phyloP scores from a whole-genome alignment of 1,140 invertebrate genomes.

The Drosophila pachea region DNA sequence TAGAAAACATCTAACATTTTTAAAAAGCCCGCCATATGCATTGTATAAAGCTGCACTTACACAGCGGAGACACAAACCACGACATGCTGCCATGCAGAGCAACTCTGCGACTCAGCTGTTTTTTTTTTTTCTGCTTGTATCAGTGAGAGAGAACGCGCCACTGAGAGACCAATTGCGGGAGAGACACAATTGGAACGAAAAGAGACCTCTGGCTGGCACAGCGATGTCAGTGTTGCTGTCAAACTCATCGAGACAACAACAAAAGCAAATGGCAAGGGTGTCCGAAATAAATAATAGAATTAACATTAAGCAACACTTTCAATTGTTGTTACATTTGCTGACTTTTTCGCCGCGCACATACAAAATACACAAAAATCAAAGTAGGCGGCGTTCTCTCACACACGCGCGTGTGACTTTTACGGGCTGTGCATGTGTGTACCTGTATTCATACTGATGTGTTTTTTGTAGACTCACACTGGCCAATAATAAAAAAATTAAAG shows the following conservation, averaged over 20 bases:
- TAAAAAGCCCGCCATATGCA: conserved; percentile 5
- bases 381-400: conserved; percentile 4
- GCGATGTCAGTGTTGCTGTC: conserved; percentile 27
- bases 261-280: conserved; percentile 21
- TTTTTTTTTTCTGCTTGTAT: conserved; percentile 1
- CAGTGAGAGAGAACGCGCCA: not conserved
- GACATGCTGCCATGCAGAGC: not conserved
- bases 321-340: not conserved
- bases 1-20: not conserved
- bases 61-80: conserved; percentile 22
- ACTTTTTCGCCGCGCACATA: not conserved
- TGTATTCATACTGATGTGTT: not conserved
- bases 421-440: not conserved
- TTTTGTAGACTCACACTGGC: conserved; percentile 21
- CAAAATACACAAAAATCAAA: not conserved
- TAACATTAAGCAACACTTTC: conserved; percentile 37
- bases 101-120: conserved; percentile 22
- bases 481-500: conserved; percentile 17
- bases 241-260: conserved; percentile 55
- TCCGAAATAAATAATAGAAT: conserved; percentile 25
- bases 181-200: not conserved
- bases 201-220: conserved; percentile 9
- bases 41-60: not conserved
- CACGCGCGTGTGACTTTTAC: not conserved
- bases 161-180: not conserved